phyloP scores from a whole-genome alignment of 2,888 invertebrate species.

The Drosophila buzzatii region DNA sequence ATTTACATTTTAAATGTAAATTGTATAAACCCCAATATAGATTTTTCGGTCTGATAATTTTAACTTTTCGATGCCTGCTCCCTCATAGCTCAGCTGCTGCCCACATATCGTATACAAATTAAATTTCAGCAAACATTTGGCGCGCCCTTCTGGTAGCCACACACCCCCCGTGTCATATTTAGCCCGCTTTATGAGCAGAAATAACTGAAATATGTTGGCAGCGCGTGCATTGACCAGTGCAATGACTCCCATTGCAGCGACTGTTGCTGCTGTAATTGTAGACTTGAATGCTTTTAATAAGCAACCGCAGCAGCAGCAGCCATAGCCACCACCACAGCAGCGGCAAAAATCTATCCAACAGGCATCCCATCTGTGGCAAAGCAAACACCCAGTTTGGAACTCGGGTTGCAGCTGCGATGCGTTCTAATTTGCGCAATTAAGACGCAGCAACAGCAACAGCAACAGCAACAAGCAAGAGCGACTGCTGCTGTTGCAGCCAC shows the following conservation, averaged over 20 bases:
- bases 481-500: constrained; percentile 36
- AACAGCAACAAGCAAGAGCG: constrained; percentile 9
- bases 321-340: background rate
- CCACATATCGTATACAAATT: background rate
- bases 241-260: constrained; percentile 63
- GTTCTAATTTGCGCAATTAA: constrained; percentile 80
- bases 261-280: constrained; percentile 68
- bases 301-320: constrained; percentile 13
- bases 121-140: constrained; percentile 55
- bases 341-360: constrained; percentile 27
- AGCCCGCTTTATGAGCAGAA: constrained; percentile 45
- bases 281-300: constrained; percentile 49
- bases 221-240: constrained; percentile 54
- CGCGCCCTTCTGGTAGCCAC: constrained; percentile 16
- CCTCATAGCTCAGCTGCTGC: background rate
- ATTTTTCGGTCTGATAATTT: background rate
- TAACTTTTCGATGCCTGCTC: background rate
- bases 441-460: constrained; percentile 50
- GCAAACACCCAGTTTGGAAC: constrained; percentile 67
- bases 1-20: background rate
- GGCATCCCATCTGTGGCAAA: constrained; percentile 52
- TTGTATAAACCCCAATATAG: background rate
- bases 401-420: constrained; percentile 74
- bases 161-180: constrained; percentile 58
- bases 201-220: constrained; percentile 25